A percentile compares a stretch with the other conserved stretches of the same genome.
Conservation (phyloP, 2,888 invertebrate genomes). For the Drosophila anomelani region DNA sequence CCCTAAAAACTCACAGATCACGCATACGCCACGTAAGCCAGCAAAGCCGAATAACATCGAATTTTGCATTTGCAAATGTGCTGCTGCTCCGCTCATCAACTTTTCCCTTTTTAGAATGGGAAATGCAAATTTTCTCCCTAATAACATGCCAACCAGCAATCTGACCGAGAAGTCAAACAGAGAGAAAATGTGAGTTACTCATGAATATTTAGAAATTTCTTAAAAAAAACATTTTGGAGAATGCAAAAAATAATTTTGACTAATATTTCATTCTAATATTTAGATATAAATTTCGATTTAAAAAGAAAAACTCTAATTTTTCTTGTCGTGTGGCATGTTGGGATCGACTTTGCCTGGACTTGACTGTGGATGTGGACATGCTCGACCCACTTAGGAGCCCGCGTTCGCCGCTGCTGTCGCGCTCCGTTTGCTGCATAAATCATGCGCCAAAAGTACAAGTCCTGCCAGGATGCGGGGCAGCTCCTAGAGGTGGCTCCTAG, state of each 20-base stretch:
- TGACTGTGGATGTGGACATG: conserved; percentile 22
- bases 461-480: conserved; percentile 48
- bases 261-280: no score
- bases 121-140: conserved; percentile 38
- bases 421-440: conserved; percentile 64
- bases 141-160: conserved; percentile 39
- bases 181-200: not conserved
- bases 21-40: conserved; percentile 37
- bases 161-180: conserved; percentile 15
- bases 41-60: conserved; percentile 24
- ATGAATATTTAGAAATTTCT: not conserved
- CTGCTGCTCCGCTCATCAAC: conserved; percentile 1
- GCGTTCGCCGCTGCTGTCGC: conserved; percentile 19
- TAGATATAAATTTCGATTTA: no score
- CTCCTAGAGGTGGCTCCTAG: not conserved
- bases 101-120: conserved; percentile 6
- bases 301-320: not conserved
- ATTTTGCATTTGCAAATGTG: conserved; percentile 36
- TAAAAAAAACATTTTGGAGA: not conserved
- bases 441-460: conserved; percentile 72
- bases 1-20: conserved; percentile 16
- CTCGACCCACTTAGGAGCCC: conserved; percentile 40
- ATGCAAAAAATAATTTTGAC: rapidly evolving
- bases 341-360: not conserved
- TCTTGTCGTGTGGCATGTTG: conserved; percentile 23